Evolutionary conservation across 2,888 invertebrate genomes (phyloP).

Genomic region (Eupithecia dodoneata): DNA sequence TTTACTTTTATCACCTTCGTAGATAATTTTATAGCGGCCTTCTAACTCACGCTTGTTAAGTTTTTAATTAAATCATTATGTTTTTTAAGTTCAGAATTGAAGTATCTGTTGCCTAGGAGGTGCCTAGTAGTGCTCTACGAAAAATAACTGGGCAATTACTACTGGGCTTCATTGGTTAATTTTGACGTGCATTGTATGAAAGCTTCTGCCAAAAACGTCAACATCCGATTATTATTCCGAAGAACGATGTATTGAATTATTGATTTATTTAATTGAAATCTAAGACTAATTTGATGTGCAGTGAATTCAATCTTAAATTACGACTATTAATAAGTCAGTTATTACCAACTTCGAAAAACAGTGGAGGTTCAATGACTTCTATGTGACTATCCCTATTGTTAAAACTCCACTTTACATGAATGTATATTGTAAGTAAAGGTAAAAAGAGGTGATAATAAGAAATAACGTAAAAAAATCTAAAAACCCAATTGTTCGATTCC

Average conservation of each 20-base stretch:
- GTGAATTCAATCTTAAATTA: too few relatives aligned
- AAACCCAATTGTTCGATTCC: too few relatives aligned
- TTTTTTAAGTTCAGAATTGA: neutral
- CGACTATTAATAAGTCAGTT: too few relatives aligned
- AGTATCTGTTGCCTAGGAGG: neutral
- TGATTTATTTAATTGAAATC: too few relatives aligned
- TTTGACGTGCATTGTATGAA: neutral
- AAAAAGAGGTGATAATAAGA: neutral
- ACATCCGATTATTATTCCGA: neutral
- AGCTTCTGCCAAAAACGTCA: neutral
- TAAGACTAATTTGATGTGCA: too few relatives aligned
- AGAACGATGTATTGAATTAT: too few relatives aligned
- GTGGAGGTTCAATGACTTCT: neutral
- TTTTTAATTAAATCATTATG: neutral
- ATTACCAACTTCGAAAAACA: too few relatives aligned
- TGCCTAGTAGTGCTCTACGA: neutral
- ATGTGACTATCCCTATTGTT: neutral
- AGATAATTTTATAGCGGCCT: constrained; percentile 3
- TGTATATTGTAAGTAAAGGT: neutral
- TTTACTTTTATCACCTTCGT: constrained; percentile 5
- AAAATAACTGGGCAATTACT: neutral
- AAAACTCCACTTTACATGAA: neutral
- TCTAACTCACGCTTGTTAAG: constrained; percentile 8
- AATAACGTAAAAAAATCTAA: neutral
- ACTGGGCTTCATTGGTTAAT: neutral